Evolutionary conservation across 2,888 invertebrate genomes (phyloP).

Genomic region (Cyaniris semiargus): DNA sequence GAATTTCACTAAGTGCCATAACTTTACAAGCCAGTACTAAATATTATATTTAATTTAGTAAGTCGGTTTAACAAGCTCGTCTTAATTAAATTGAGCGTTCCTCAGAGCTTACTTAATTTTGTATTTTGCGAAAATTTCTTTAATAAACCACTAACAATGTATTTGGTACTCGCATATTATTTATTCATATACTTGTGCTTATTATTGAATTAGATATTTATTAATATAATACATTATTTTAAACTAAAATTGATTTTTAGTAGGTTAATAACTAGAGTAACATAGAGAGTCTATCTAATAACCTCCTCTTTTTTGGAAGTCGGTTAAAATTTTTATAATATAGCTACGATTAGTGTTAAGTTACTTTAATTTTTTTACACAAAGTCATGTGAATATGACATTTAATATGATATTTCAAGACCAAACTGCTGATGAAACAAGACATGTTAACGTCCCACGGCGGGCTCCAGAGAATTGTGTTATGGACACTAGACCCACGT

Average conservation of each 20-base stretch:
- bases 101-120: slow-evolving; percentile 6
- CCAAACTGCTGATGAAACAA: background rate
- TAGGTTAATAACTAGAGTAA: background rate
- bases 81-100: slow-evolving; percentile 13
- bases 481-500: slow-evolving; percentile 9
- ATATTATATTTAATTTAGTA: slow-evolving; percentile 7
- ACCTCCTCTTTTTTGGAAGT: too few species aligned
- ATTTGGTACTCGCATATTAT: background rate
- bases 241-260: background rate
- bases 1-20: slow-evolving; percentile 1
- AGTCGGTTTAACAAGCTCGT: background rate
- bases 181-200: background rate
- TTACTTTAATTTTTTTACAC: too few species aligned
- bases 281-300: background rate
- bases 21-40: background rate
- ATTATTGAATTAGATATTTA: background rate
- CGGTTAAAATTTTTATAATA: too few species aligned
- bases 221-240: background rate
- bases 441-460: slow-evolving; percentile 1
- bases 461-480: background rate
- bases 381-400: too few species aligned
- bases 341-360: too few species aligned
- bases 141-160: background rate
- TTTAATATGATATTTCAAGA: background rate
- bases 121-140: background rate